Percentiles rank a stretch among this genome's conserved stretches.
These are phyloP conservation scores for Malacoctenus gilli DNA, from an alignment of 2,797 vertebrate species.

Conservation along the genomic window DNA sequence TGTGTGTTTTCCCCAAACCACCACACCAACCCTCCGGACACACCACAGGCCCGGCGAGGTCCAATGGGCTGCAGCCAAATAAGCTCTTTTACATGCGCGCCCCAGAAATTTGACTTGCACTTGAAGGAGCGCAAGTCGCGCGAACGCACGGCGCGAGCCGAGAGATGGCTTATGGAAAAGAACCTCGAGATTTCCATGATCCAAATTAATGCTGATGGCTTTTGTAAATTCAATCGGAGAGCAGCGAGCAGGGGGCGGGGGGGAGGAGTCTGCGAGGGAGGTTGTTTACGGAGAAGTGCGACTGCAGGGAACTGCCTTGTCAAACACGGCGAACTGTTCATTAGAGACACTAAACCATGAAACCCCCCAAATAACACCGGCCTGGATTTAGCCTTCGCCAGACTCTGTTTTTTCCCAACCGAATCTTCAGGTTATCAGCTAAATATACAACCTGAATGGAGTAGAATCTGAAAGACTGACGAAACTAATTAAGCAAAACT, in stretches of 20 bases:
- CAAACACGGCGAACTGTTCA: constrained; percentile 25
- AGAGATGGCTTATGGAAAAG: constrained; percentile 61
- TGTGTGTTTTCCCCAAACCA: constrained; percentile 26
- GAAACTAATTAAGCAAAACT: neutral
- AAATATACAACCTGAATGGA: neutral
- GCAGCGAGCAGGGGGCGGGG: neutral
- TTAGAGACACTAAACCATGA: constrained; percentile 13
- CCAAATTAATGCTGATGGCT: constrained; percentile 37
- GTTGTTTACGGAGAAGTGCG: constrained; percentile 13
- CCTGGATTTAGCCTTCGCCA: constrained; percentile 30
- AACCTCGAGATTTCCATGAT: constrained; percentile 38
- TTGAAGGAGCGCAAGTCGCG: constrained; percentile 22
- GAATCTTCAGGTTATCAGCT: constrained; percentile 2
- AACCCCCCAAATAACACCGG: constrained; percentile 20
- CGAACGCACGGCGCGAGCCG: constrained; percentile 22
- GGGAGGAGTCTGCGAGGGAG: neutral
- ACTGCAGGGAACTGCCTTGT: constrained; percentile 22
- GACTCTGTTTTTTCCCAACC: constrained; percentile 20
- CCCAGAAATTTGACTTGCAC: constrained; percentile 51
- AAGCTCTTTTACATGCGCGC: constrained; percentile 69
- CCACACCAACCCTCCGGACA: constrained; percentile 22
- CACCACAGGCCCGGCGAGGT: constrained; percentile 31
- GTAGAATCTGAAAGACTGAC: neutral
- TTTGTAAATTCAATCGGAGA: constrained; percentile 32
- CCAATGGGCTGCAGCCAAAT: constrained; percentile 59